Evolutionary conservation across 2,888 invertebrate species (phyloP).

Genomic region (Phorcus lineatus): DNA sequence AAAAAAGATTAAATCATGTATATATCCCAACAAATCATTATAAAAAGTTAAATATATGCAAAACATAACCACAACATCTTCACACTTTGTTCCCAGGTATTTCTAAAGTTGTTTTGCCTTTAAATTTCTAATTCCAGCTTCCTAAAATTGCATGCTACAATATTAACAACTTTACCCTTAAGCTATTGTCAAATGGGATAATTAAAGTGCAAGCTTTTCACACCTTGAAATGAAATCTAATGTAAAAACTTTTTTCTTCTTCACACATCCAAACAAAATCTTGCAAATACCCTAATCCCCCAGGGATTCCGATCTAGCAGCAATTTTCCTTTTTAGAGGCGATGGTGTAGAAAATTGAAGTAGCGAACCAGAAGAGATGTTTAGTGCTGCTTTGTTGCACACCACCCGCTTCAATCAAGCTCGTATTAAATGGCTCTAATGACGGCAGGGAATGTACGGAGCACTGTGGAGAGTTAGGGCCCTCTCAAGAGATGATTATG

Average conservation of each 20-base stretch:
- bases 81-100: too few species aligned
- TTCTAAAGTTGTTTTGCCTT: too few species aligned
- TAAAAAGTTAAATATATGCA: too few species aligned
- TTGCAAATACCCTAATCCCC: background rate
- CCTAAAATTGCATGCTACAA: background rate
- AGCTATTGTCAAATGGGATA: background rate
- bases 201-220: slow-evolving; percentile 9
- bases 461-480: background rate
- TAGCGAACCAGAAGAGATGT: slow-evolving; percentile 6
- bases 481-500: slow-evolving; percentile 5
- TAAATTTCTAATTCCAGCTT: too few species aligned
- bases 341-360: slow-evolving; percentile 16
- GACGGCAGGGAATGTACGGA: background rate
- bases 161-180: background rate
- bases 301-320: background rate
- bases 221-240: background rate
- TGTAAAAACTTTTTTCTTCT: background rate
- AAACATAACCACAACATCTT: too few species aligned
- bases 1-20: too few species aligned
- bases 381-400: slow-evolving; percentile 13
- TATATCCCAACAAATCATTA: too few species aligned
- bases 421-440: slow-evolving; percentile 11
- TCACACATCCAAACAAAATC: slow-evolving; percentile 7
- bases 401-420: slow-evolving; percentile 6
- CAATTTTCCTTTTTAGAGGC: background rate